A percentile compares a stretch with the other conserved stretches of the same genome.
Evolutionary conservation across 2,113 vertebrate genomes (phyloP).

Genomic region (Laticauda laticaudata): DNA sequence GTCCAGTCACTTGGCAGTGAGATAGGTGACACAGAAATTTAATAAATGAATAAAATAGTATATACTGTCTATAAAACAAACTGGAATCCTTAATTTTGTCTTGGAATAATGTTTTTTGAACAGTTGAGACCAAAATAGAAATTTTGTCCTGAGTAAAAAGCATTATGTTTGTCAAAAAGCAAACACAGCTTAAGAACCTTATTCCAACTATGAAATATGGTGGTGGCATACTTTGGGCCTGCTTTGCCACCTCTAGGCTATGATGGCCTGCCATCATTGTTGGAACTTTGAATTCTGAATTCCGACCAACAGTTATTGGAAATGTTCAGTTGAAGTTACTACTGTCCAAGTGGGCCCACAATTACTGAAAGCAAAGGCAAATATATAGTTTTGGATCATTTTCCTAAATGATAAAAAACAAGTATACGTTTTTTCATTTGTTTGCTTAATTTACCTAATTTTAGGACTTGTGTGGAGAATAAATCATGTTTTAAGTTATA

Average conservation of each 20-base stretch:
- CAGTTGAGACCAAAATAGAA: background rate
- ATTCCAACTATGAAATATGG: background rate
- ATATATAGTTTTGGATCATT: background rate
- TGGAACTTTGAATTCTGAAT: background rate
- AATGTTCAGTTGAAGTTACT: background rate
- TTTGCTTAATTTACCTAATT: background rate
- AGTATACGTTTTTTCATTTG: background rate
- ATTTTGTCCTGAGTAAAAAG: background rate
- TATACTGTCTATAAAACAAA: background rate
- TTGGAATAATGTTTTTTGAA: background rate
- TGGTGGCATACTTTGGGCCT: background rate
- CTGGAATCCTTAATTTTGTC: background rate
- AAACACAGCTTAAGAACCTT: background rate
- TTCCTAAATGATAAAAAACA: background rate
- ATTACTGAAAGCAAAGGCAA: background rate
- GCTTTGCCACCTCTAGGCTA: background rate
- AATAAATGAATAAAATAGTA: background rate
- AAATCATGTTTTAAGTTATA: background rate
- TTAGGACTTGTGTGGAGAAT: background rate
- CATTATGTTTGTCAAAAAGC: background rate
- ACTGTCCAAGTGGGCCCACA: background rate
- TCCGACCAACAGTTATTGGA: background rate
- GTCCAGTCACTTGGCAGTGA: background rate
- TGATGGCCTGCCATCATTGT: background rate
- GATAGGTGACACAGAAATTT: background rate